A percentile compares a stretch with the other conserved stretches of the same genome.
phyloP scores from a whole-genome alignment of 2,113 vertebrate genomes.

The Malurus melanocephalus region DNA sequence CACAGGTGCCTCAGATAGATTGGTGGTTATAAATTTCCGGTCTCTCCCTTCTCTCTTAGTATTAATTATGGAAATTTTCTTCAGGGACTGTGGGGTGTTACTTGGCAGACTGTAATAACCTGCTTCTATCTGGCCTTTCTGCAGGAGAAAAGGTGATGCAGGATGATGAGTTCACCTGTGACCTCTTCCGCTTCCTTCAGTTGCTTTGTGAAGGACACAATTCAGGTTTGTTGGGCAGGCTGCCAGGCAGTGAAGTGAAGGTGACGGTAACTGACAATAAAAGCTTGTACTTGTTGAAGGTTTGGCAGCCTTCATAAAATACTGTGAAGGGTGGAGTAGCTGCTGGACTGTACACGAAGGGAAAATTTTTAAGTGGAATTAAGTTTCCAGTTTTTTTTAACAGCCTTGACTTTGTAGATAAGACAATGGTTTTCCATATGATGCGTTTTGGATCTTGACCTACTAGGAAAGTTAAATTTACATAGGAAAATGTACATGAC shows the following conservation, averaged over 20 bases:
- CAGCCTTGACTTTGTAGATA: not conserved
- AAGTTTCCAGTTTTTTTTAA: not conserved
- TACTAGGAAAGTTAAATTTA: not conserved
- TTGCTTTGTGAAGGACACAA: constrained; percentile 95
- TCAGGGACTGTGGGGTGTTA: not conserved
- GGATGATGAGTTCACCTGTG: constrained; percentile 94
- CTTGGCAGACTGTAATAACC: constrained; percentile 2
- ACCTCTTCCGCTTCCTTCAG: constrained; percentile 95
- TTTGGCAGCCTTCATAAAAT: not conserved
- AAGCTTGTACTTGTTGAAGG: not conserved
- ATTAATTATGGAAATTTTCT: not conserved
- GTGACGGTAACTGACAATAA: not conserved
- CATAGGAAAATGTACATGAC: not conserved
- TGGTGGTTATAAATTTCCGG: constrained; percentile 27
- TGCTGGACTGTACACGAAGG: not conserved
- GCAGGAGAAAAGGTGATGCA: constrained; percentile 96
- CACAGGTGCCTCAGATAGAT: constrained; percentile 66
- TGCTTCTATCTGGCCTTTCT: constrained; percentile 54
- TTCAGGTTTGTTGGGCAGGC: constrained; percentile 81
- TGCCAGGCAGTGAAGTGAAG: not conserved
- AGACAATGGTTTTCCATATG: not conserved
- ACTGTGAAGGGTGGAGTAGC: not conserved
- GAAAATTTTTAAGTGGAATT: not conserved
- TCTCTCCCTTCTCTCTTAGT: not conserved
- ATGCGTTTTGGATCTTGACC: not conserved